Conservation (phyloP, 2,888 invertebrate species). For the Drosophila macrospina region DNA sequence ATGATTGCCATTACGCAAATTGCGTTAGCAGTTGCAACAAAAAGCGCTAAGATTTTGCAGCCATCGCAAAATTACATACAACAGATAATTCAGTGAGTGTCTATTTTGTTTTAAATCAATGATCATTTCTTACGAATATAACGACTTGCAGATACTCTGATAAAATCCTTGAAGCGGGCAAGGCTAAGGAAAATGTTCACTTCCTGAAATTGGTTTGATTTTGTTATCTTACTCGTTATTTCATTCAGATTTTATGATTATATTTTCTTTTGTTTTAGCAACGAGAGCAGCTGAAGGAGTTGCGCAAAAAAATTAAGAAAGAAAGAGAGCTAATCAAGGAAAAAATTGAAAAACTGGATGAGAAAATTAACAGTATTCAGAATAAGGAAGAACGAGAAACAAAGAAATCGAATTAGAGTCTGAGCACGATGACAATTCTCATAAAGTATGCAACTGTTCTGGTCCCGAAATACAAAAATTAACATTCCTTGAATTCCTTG, state of each 20-base stretch:
- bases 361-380: constrained; percentile 18
- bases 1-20: constrained; percentile 22
- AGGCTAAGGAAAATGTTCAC: constrained; percentile 60
- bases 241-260: constrained; percentile 14
- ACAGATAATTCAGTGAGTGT: constrained; percentile 28
- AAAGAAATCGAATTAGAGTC: not conserved
- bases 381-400: not conserved
- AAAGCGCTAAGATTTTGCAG: constrained; percentile 25
- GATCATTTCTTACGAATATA: not conserved
- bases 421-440: not conserved
- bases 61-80: constrained; percentile 5
- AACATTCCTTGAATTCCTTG: not conserved
- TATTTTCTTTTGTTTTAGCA: constrained; percentile 30
- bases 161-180: constrained; percentile 48
- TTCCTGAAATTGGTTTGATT: constrained; percentile 45
- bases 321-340: constrained; percentile 21
- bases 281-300: constrained; percentile 43
- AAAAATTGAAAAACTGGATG: constrained; percentile 29
- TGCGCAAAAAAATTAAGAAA: constrained; percentile 42
- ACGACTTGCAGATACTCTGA: constrained; percentile 24
- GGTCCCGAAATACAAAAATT: not conserved
- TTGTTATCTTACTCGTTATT: too few species aligned
- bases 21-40: not conserved
- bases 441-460: too few species aligned
- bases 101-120: not conserved